Conservation (phyloP, 1,140 invertebrate species). For the Steinernema feltiae region DNA sequence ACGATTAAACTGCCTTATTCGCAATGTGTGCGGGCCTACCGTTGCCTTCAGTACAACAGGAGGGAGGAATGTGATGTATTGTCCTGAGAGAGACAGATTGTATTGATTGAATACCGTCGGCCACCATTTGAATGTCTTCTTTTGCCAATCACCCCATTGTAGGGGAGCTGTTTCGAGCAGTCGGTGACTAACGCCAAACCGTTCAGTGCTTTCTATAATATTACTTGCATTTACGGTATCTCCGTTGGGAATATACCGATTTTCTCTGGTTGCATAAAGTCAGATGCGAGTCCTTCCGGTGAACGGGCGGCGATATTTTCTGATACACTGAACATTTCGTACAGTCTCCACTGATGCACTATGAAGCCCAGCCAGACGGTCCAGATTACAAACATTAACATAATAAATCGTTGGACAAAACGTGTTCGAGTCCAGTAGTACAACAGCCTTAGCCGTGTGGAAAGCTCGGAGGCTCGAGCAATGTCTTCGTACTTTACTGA, state of each 20-base stretch:
- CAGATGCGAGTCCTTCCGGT: background rate
- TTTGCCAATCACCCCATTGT: conserved; percentile 44
- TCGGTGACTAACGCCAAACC: conserved; percentile 40
- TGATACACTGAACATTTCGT: conserved; percentile 22
- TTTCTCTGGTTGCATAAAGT: background rate
- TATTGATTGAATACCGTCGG: conserved; percentile 44
- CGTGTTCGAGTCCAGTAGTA: conserved; percentile 41
- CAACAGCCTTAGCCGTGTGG: conserved; percentile 35
- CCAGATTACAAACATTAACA: background rate
- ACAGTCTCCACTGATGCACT: conserved; percentile 40
- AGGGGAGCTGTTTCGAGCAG: conserved; percentile 44
- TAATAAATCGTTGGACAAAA: conserved; percentile 34
- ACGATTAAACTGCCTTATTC: background rate
- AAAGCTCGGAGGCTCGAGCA: conserved; percentile 21
- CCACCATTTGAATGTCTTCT: conserved; percentile 49
- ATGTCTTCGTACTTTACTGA: conserved; percentile 20
- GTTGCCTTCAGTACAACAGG: conserved; percentile 42
- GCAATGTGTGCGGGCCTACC: conserved; percentile 18
- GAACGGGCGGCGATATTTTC: background rate
- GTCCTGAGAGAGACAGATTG: conserved; percentile 47
- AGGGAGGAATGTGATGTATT: conserved; percentile 50
- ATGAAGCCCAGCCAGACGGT: conserved; percentile 27
- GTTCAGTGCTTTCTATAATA: conserved; percentile 1
- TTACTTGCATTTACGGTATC: background rate
- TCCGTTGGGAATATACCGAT: background rate